Evolutionary conservation across 1,140 invertebrate species (phyloP).

Genomic region (Drosophila burlai): DNA sequence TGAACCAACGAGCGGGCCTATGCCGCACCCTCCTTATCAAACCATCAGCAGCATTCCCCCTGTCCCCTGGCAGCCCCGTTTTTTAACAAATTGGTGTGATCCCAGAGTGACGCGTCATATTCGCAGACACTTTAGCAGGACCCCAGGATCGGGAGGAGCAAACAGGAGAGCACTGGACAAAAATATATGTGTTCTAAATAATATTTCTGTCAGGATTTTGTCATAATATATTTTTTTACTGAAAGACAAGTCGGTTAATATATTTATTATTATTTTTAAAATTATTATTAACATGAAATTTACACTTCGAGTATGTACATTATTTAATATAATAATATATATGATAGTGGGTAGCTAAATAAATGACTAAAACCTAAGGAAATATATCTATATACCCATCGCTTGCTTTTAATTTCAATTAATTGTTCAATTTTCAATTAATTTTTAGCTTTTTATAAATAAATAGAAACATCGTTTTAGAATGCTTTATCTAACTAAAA

Average conservation of each 20-base stretch:
- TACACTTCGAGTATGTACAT: no score
- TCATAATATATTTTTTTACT: neutral
- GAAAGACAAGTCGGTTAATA: neutral
- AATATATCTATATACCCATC: no score
- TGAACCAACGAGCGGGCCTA: conserved; percentile 72
- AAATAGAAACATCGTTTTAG: no score
- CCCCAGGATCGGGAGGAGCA: conserved; percentile 49
- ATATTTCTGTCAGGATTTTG: neutral
- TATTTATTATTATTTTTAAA: neutral
- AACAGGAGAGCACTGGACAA: neutral
- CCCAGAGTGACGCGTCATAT: conserved; percentile 81
- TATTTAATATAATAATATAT: neutral
- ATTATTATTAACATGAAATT: neutral
- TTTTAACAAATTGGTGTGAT: conserved; percentile 83
- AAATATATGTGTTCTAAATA: neutral
- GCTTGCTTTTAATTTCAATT: no score
- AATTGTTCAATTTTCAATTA: no score
- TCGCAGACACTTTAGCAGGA: conserved; percentile 79
- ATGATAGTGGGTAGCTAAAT: neutral
- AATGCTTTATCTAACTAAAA: neutral
- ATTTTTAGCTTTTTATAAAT: no score
- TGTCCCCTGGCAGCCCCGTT: conserved; percentile 35
- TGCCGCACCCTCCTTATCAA: conserved; percentile 18
- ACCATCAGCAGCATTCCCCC: conserved; percentile 12
- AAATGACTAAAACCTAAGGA: neutral